Percentiles rank a stretch among this genome's conserved stretches.
phyloP scores from a whole-genome alignment of 2,888 invertebrate genomes.

The Sepioteuthis lessoniana region DNA sequence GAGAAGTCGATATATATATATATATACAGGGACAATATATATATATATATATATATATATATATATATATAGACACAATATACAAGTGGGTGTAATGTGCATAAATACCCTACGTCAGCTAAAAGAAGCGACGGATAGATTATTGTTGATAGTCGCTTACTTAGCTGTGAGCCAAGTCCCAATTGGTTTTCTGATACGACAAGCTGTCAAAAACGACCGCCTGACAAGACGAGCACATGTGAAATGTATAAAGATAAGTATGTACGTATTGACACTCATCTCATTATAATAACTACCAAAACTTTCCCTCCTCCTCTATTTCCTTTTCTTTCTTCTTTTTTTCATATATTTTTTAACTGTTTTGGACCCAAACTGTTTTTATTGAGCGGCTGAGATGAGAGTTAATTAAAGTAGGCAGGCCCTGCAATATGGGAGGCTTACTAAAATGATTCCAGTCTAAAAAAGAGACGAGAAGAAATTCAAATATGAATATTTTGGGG shows the following conservation, averaged over 20 bases:
- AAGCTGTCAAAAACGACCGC: not conserved
- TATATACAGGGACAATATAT: too few relatives aligned
- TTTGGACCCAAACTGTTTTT: not conserved
- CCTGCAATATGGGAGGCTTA: not conserved
- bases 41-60: not conserved
- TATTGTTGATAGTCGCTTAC: not conserved
- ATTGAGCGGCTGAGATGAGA: not conserved
- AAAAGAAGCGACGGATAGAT: too few relatives aligned
- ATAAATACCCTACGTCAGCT: too few relatives aligned
- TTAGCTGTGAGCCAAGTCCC: not conserved
- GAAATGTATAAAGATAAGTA: not conserved
- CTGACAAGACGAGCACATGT: constrained; percentile 17
- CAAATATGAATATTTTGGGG: too few relatives aligned
- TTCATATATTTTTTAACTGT: not conserved
- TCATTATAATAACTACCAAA: not conserved
- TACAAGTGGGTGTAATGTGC: too few relatives aligned
- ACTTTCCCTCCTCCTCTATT: not conserved
- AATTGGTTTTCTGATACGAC: not conserved
- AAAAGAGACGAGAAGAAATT: too few relatives aligned
- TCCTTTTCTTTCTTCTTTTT: not conserved
- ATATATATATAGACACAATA: not conserved
- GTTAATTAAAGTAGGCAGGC: constrained; percentile 23
- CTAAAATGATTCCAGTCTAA: not conserved
- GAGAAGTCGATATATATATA: too few relatives aligned
- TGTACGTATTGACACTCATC: constrained; percentile 1